These are phyloP conservation scores for Siphamia tubifer DNA, from an alignment of 2,113 vertebrate genomes.

Conservation along the genomic window DNA sequence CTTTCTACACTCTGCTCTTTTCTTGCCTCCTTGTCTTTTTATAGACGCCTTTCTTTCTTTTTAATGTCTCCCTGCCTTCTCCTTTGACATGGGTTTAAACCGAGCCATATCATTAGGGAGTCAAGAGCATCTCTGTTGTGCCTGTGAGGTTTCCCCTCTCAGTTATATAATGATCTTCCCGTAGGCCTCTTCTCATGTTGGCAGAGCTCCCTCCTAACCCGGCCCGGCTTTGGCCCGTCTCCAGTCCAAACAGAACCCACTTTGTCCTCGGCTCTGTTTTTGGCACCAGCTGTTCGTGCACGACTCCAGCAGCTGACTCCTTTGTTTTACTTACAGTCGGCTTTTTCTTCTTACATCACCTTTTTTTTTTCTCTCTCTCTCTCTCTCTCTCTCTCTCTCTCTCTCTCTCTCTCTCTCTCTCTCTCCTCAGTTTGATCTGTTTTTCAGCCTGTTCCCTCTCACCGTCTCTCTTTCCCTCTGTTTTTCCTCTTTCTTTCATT, in stretches of 20 bases:
- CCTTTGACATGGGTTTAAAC: constrained; percentile 65
- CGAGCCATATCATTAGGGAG: constrained; percentile 70
- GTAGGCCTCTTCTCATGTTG: constrained; percentile 63
- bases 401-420: neutral
- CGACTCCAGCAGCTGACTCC: constrained; percentile 80
- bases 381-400: neutral
- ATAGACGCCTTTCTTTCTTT: constrained; percentile 54
- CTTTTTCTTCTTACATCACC: constrained; percentile 64
- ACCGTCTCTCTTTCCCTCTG: constrained; percentile 8
- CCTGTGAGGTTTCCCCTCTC: constrained; percentile 67
- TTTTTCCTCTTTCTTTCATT: constrained; percentile 25
- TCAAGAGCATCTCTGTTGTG: constrained; percentile 70
- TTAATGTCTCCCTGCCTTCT: constrained; percentile 39
- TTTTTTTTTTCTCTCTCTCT: constrained; percentile 30
- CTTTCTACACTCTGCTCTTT: constrained; percentile 35
- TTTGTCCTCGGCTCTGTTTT: constrained; percentile 77
- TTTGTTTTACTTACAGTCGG: constrained; percentile 70
- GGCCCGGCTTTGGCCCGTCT: constrained; percentile 62
- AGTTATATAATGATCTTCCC: constrained; percentile 76
- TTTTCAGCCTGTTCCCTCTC: constrained; percentile 32
- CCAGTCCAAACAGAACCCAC: constrained; percentile 81
- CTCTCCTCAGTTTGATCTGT: constrained; percentile 46
- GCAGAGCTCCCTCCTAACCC: constrained; percentile 59
- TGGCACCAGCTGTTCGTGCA: constrained; percentile 80
- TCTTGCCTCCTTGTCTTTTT: constrained; percentile 58